Conservation (phyloP, 2,888 invertebrate species). For the Hermaeophaga mercurialis region DNA sequence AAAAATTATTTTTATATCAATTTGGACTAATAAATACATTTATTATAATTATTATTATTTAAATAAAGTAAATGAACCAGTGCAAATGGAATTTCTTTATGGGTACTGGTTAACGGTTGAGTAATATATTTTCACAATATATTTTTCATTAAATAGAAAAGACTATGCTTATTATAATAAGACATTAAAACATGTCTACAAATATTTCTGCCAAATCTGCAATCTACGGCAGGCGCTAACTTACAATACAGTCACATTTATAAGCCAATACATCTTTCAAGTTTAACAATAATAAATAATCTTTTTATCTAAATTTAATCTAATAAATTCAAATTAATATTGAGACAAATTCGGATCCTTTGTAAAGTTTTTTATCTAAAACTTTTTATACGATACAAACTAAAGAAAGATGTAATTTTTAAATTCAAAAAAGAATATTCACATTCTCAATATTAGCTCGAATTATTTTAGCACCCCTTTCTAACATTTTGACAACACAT, state of each 20-base stretch:
- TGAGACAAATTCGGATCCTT: too few species aligned
- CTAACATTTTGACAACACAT: slow-evolving; percentile 16
- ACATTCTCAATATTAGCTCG: slow-evolving; percentile 6
- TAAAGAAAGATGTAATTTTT: neutral
- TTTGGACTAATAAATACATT: too few species aligned
- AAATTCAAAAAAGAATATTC: neutral
- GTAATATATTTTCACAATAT: slow-evolving; percentile 1
- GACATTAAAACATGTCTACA: slow-evolving; percentile 17
- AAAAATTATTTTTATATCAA: too few species aligned
- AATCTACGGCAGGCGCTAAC: slow-evolving; percentile 13
- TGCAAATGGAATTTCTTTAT: neutral
- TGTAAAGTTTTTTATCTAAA: too few species aligned
- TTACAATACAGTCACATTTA: slow-evolving; percentile 7
- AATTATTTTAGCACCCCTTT: slow-evolving; percentile 9
- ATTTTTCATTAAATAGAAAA: slow-evolving; percentile 1
- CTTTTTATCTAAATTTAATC: slow-evolving; percentile 5
- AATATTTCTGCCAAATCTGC: slow-evolving; percentile 15
- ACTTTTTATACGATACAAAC: neutral
- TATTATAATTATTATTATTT: too few species aligned
- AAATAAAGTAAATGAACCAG: neutral
- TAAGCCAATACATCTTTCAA: slow-evolving; percentile 12
- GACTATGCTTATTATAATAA: slow-evolving; percentile 2
- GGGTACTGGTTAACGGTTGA: slow-evolving; percentile 6
- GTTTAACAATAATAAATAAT: slow-evolving; percentile 14
- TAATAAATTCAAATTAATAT: slow-evolving; percentile 4